phyloP scores from a whole-genome alignment of 2,797 vertebrate species.

The Ctenopoma kingsleyae region DNA sequence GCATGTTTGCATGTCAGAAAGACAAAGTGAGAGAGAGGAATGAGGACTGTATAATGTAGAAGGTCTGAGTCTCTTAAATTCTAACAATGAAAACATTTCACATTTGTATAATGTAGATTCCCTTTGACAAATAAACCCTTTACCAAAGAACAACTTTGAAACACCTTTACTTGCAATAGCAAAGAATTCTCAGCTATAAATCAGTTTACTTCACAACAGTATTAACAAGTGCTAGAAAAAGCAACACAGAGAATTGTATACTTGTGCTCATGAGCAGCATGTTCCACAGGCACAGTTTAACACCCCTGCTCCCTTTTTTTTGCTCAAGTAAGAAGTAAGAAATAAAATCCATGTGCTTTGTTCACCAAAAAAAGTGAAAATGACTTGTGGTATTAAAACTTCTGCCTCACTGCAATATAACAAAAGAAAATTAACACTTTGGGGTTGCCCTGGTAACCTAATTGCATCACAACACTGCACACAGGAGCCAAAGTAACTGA shows the following conservation, averaged over 20 bases:
- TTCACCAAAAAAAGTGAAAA: conserved; percentile 82
- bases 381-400: conserved; percentile 91
- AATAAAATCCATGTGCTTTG: conserved; percentile 75
- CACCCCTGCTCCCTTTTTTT: conserved; percentile 3
- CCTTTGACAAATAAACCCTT: conserved; percentile 78
- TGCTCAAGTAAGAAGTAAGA: background rate
- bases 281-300: conserved; percentile 47
- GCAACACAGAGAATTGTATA: conserved; percentile 35
- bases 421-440: conserved; percentile 99
- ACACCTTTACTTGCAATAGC: conserved; percentile 65
- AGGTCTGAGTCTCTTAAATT: conserved; percentile 61
- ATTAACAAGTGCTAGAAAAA: conserved; percentile 49
- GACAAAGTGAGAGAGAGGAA: conserved; percentile 33
- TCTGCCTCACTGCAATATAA: conserved; percentile 95
- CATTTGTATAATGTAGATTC: conserved; percentile 77
- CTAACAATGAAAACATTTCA: conserved; percentile 73
- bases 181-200: conserved; percentile 67
- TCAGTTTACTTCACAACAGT: conserved; percentile 58
- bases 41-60: conserved; percentile 13
- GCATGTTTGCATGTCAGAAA: conserved; percentile 48
- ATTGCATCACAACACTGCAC: conserved; percentile 99
- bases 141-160: conserved; percentile 78
- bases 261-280: conserved; percentile 45
- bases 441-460: conserved; percentile 99
- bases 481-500: conserved; percentile 99